A percentile compares a stretch with the other conserved stretches of the same genome.
Conservation (phyloP, 92 coral and sea anemone genomes). For the Epizoanthus ramosus region DNA sequence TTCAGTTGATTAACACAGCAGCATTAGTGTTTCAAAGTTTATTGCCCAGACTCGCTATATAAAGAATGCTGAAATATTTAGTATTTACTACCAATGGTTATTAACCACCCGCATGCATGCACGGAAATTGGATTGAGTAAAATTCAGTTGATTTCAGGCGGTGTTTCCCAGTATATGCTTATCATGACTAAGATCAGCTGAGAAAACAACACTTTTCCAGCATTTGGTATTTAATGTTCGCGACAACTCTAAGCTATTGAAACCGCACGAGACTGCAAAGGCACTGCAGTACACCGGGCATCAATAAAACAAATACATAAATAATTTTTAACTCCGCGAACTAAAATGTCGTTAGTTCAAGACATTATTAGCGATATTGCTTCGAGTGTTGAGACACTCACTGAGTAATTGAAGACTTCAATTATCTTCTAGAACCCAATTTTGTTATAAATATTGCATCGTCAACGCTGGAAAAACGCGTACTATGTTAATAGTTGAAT, state of each 20-base stretch:
- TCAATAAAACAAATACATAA: not conserved
- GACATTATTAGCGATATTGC: not conserved
- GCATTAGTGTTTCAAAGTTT: not conserved
- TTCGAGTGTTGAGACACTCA: not conserved
- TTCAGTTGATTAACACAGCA: conserved; percentile 11
- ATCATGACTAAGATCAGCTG: not conserved
- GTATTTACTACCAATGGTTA: not conserved
- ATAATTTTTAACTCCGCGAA: not conserved
- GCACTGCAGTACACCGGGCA: not conserved
- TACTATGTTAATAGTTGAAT: too few relatives aligned
- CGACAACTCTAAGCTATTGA: not conserved
- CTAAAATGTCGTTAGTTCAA: not conserved
- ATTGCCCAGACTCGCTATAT: not conserved
- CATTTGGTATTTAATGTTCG: not conserved
- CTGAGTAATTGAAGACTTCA: not conserved
- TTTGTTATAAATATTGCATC: not conserved
- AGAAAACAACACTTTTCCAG: not conserved
- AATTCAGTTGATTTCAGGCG: not conserved
- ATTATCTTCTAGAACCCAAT: not conserved
- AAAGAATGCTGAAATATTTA: conserved; percentile 20
- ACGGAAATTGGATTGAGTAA: not conserved
- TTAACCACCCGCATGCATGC: not conserved
- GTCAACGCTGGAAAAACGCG: not conserved
- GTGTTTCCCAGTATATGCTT: too few relatives aligned
- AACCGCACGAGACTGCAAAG: too few relatives aligned